Evolutionary conservation across 1,140 invertebrate genomes (phyloP).

Genomic region (Diploscapter pachys): DNA sequence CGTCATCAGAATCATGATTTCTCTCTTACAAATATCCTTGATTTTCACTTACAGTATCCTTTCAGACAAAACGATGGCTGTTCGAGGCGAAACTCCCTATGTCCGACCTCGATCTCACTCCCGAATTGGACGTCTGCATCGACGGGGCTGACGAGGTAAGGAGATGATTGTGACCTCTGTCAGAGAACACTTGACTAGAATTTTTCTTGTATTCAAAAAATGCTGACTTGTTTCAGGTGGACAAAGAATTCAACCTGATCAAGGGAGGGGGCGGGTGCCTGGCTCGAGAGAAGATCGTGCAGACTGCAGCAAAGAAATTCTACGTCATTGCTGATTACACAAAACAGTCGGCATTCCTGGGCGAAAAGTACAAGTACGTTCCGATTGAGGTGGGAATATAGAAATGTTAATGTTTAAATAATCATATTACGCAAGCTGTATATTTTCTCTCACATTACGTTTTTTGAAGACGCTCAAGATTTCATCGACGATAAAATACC

Average conservation of each 20-base stretch:
- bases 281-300: constrained; percentile 41
- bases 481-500: no score
- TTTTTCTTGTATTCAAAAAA: neutral
- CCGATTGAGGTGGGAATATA: constrained; percentile 37
- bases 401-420: neutral
- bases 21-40: neutral
- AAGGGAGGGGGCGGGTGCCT: constrained; percentile 45
- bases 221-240: constrained; percentile 19
- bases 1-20: neutral
- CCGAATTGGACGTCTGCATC: constrained; percentile 41
- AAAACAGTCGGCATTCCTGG: constrained; percentile 35
- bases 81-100: constrained; percentile 38
- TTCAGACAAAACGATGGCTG: constrained; percentile 40
- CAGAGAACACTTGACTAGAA: neutral
- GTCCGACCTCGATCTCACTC: constrained; percentile 38
- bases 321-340: constrained; percentile 39
- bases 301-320: constrained; percentile 36
- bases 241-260: constrained; percentile 36
- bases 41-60: neutral
- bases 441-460: constrained; percentile 28
- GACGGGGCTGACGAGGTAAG: constrained; percentile 42
- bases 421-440: constrained; percentile 3
- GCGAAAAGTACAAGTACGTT: constrained; percentile 36
- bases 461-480: no score
- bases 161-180: neutral